Evolutionary conservation across 2,888 invertebrate species (phyloP), one percentile per base, ranked within the genome.

Genomic region (Trichogramma evanescens): DNA sequence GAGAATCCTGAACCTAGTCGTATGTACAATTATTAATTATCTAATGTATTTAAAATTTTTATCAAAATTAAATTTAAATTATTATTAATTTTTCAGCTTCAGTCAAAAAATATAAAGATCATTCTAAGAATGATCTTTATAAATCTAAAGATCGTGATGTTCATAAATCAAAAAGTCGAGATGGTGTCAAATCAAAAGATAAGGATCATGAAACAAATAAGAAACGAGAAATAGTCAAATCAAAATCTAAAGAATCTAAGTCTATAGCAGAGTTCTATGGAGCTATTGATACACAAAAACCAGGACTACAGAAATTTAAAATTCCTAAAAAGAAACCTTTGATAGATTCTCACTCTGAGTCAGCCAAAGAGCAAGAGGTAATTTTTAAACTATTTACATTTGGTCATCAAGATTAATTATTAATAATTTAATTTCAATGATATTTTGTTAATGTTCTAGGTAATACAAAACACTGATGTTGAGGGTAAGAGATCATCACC

Each of bases 261-360:
- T 81, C 82, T 1, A 65, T 82, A 46, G 79, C 82, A 62, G 80
- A 80, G 65, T 70, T 82, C 5, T 83, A 82, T 65, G 74, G 78
- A 1, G 72, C 71, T 2, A 75, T 78, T 26, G 77, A 80, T 26
- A 72, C 74, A 1, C 72, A 77, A 54, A 78, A 75, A 63, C 80
- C 80, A 65, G 80, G 80, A 5, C 66, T 82, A 10, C 81, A 82
- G 61, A 80, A 77, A 38, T 84, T 82, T 62, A 81, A 80, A 67
- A 84, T 84, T 61, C 83, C 84, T 1, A 83, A 82, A 69, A 79
- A 78, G 60, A 76, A 75, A n/a, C 68, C 71, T 4, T 75, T 72
- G 7, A 66, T 70, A 4, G 63, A 66, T 13, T 57, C 61, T 2
- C 65, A 69, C 4, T 64, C 66, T n/a, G 74, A 75, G 43, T 59